Evolutionary conservation across 2,797 vertebrate species (phyloP), one percentile per base, ranked within the genome.

Genomic region (Novumbra hubbsi): DNA sequence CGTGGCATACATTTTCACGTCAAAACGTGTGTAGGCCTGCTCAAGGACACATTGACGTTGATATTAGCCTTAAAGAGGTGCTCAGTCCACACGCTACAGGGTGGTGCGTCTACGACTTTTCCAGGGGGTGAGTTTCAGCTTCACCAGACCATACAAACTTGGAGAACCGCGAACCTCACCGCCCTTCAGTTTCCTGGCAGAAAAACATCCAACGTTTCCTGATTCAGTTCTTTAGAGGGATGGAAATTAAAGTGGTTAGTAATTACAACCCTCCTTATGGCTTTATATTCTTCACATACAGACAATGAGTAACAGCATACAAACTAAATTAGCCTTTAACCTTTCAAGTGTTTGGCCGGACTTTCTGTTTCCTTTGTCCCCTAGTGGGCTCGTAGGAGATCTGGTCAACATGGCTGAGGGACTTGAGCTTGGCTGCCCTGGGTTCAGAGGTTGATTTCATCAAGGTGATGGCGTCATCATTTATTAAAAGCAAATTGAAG

Each of bases 81-180:
- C 60, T 21, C 2, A 2, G 24, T 28, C 62, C 30, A 64, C 15
- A 34, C 28, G 3, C 84, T 70, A 91, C 0, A 86, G 50, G 28
- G 85, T 85, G 0, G 69, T 57, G 0, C 77, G 73, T 78, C 79
- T 83, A 48, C 69, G 21, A 21, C 21, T 60, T 21, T 60, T 88
- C 87, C 84, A 87, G 1, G 77, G 75, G 0, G 49, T 68, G 1
- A 79, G 7, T 11, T 83, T 80, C 55, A 85, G 76, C 76, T 83
- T 88, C 15, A 78, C 82, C 5, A 81, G 32, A 5, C 74, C 73
- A 6, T 71, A 69, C 14, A 83, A 78, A 14, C 76, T 57, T 21
- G 80, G 65, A 30, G 73, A 81, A 41, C 55, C 0, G 41, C 62
- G 55, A 27, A 17, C 60, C 1, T 66, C 63, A 14, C 38, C 27